Percentiles rank a stretch among this genome's conserved stretches.
These are phyloP conservation scores for Eciton burchellii DNA, from an alignment of 1,140 invertebrate genomes.

Conservation along the genomic window DNA sequence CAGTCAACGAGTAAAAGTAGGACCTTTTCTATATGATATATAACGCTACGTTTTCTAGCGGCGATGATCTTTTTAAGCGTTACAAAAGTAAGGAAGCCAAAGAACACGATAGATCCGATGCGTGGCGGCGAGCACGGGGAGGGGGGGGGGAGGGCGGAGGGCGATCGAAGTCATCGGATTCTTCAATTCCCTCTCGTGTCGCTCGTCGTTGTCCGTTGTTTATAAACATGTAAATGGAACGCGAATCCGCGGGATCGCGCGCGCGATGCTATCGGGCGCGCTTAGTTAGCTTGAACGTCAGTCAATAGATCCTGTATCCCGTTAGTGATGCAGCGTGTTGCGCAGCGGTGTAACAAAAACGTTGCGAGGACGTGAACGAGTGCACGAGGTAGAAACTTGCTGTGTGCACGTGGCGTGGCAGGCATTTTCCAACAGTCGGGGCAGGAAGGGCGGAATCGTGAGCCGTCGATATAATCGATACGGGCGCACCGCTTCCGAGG, in stretches of 20 bases:
- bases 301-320: conserved; percentile 56
- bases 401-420: conserved; percentile 1
- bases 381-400: conserved; percentile 19
- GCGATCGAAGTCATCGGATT: conserved; percentile 20
- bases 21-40: conserved; percentile 52
- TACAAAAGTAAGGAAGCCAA: neutral
- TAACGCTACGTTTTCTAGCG: conserved; percentile 52
- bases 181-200: conserved; percentile 21
- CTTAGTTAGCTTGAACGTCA: conserved; percentile 57
- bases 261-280: conserved; percentile 52
- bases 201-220: conserved; percentile 30
- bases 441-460: neutral
- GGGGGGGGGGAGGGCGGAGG: too few relatives aligned
- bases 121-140: conserved; percentile 5
- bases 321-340: conserved; percentile 45
- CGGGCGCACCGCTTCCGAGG: conserved; percentile 13
- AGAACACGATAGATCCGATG: neutral
- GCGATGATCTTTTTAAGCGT: conserved; percentile 38
- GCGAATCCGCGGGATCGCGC: conserved; percentile 34
- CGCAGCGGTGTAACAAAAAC: conserved; percentile 38
- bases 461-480: conserved; percentile 40
- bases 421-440: conserved; percentile 5
- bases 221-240: conserved; percentile 36
- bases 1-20: conserved; percentile 46
- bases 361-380: conserved; percentile 20